Evolutionary conservation across 2,113 vertebrate species (phyloP).

Genomic region (Carollia perspicillata): DNA sequence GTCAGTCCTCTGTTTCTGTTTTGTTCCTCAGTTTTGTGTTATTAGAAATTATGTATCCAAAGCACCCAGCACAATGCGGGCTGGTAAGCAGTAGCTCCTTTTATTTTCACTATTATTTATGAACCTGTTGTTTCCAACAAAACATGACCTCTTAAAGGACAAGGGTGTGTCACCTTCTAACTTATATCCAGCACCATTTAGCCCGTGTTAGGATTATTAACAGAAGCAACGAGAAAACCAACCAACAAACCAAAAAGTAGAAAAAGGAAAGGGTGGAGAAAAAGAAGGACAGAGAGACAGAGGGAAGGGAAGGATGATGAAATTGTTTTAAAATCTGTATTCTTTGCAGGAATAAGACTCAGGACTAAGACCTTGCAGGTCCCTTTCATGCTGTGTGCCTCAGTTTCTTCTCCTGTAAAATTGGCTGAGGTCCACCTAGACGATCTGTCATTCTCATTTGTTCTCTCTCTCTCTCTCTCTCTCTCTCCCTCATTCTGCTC

Average conservation of each 20-base stretch:
- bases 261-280: not conserved
- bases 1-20: no score
- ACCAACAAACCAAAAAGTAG: not conserved
- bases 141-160: slow-evolving; percentile 15
- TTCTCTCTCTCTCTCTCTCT: not conserved
- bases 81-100: not conserved
- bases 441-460: not conserved
- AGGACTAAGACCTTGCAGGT: not conserved
- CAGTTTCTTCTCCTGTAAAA: not conserved
- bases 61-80: not conserved
- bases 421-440: not conserved
- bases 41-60: not conserved
- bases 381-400: slow-evolving; percentile 7
- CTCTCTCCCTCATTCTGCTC: no score
- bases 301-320: not conserved
- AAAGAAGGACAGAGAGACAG: not conserved
- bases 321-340: not conserved
- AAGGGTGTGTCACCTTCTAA: not conserved
- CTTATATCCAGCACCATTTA: not conserved
- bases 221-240: slow-evolving; percentile 56
- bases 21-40: not conserved
- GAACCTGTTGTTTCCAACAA: not conserved
- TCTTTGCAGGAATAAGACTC: no score
- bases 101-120: slow-evolving; percentile 15
- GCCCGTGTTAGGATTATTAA: not conserved